These are phyloP conservation scores for Myripristis murdjan DNA, from an alignment of 2,797 vertebrate species.

Conservation along the genomic window DNA sequence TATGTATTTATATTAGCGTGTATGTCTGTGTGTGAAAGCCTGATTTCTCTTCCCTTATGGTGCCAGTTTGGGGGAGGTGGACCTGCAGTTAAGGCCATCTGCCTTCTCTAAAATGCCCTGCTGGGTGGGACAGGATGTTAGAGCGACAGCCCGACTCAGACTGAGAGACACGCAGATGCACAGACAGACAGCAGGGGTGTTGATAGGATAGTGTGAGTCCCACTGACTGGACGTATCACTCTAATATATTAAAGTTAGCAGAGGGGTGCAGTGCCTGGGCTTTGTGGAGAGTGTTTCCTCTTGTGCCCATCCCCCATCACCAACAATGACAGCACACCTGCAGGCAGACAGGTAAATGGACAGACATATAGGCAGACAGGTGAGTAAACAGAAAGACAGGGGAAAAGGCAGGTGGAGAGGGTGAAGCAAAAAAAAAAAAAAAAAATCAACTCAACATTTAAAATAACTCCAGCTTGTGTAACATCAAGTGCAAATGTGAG, in stretches of 20 bases:
- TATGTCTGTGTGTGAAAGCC: not conserved
- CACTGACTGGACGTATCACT: no score
- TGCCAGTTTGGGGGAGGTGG: slow-evolving; percentile 64
- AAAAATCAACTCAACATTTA: not conserved
- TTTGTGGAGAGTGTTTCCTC: no score
- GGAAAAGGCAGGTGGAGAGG: no score
- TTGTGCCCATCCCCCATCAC: no score
- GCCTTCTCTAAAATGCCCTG: slow-evolving; percentile 48
- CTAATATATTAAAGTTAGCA: no score
- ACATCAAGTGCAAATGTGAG: not conserved
- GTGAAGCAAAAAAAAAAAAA: not conserved
- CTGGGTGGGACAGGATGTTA: slow-evolving; percentile 40
- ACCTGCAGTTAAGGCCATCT: slow-evolving; percentile 78
- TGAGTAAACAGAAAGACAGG: no score
- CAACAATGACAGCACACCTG: no score
- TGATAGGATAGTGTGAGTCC: no score
- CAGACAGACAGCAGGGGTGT: no score
- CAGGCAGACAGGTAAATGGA: no score
- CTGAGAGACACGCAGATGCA: no score
- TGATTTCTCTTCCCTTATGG: slow-evolving; percentile 38
- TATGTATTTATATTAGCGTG: not conserved
- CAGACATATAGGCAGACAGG: not conserved
- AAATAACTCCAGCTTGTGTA: not conserved
- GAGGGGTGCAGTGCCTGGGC: no score
- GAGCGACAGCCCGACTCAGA: slow-evolving; percentile 1